Base-by-base conservation (phyloP, 2,888 invertebrate species). In the Synanthedon myopaeformis region DNA sequence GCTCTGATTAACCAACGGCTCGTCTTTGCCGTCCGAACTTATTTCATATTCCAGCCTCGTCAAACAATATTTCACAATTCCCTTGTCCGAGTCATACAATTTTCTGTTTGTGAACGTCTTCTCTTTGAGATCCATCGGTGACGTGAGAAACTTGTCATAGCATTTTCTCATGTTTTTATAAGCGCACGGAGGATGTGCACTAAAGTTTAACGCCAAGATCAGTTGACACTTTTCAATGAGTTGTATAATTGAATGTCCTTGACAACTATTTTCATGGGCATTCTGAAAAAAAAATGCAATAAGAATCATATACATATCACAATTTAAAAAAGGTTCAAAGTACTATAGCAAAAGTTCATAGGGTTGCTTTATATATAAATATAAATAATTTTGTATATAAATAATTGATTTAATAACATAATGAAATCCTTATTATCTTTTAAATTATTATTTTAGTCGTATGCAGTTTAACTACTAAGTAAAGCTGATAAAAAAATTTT, bases 31-130 rank as follows among this genome's bases (percentile, higher is more conserved):
- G 0, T 76, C 70, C 1, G 59, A 51, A 57, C 70, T 73, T 19
- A 86, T 60, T 69, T 87, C 85, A 70, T 79, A 60, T 58, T 82
- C 75, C 12, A 88, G 61, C 61, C 86, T 72, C 51, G 76, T 82
- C 59, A 86, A 63, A 56, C 83, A 82, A 63, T 83, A 86, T 52
- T 79, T 77, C 4, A 87, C 72, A 51, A 85, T 67, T 1, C 86
- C 84, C 62, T 79, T 74, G 41, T 71, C 65, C 59, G 58, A 66
- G 45, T 64, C 73, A 72, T 70, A 82, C n/a, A 72, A 50, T 41
- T 55, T 59, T 64, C 85, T 74, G 50, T 82, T 76, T 51, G 83
- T 72, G 51, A 77, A 82, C 45, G 80, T 77, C 12, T 79, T 76
- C 5, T 71, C 65, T 68, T 74, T 82, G 1, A 57, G 54, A 45